Percentiles rank a stretch among this genome's conserved stretches.
Evolutionary conservation across 2,113 vertebrate species (phyloP).

Genomic region (Merops nubicus): DNA sequence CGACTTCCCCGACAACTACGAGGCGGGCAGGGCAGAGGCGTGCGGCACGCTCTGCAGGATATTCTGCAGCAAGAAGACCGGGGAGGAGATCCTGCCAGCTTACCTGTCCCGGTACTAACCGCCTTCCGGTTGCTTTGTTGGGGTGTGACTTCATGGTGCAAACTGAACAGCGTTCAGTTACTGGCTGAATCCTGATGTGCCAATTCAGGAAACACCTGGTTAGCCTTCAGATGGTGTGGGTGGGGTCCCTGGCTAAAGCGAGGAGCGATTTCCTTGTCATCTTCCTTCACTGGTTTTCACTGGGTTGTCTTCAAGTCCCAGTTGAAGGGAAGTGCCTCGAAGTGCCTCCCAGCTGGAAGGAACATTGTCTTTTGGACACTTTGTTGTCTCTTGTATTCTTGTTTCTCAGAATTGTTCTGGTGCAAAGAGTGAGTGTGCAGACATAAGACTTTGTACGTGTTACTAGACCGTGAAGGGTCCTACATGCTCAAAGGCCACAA

Average conservation of each 20-base stretch:
- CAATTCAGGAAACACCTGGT: not conserved
- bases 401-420: not conserved
- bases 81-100: slow-evolving; percentile 95
- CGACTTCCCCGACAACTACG: slow-evolving; percentile 95
- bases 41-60: slow-evolving; percentile 95
- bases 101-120: slow-evolving; percentile 92
- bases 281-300: not conserved
- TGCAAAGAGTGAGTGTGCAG: not conserved
- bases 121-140: slow-evolving; percentile 65
- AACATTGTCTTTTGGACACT: not conserved
- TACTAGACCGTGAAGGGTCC: not conserved
- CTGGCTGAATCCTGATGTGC: not conserved
- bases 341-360: not conserved
- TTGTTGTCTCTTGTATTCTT: not conserved
- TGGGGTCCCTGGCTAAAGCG: not conserved
- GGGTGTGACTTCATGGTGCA: not conserved
- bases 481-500: not conserved
- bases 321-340: not conserved
- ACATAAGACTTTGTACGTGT: not conserved
- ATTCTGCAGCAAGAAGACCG: slow-evolving; percentile 98
- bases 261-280: not conserved
- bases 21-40: slow-evolving; percentile 93
- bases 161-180: not conserved
- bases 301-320: not conserved
- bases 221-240: not conserved